Evolutionary conservation across 2,888 invertebrate genomes (phyloP).

Genomic region (Andrena camellia): DNA sequence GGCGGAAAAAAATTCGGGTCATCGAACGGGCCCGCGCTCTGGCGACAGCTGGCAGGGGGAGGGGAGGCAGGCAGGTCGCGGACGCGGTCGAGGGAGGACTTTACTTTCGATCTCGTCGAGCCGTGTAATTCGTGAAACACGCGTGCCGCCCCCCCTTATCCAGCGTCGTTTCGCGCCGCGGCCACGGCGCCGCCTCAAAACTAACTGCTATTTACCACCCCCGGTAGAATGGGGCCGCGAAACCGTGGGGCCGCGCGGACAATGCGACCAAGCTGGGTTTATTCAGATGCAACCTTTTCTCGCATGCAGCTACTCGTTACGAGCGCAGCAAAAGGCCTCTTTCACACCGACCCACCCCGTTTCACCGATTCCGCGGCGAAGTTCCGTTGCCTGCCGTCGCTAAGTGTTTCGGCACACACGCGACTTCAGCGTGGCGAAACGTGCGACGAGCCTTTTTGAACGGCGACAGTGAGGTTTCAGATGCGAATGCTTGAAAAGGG

Average conservation of each 20-base stretch:
- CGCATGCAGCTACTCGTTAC: background rate
- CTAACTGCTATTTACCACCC: conserved; percentile 61
- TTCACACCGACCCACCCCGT: background rate
- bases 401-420: background rate
- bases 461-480: too few species aligned
- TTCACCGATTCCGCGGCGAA: background rate
- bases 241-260: conserved; percentile 40
- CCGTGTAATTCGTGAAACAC: conserved; percentile 60
- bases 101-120: conserved; percentile 70
- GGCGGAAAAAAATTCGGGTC: conserved; percentile 37
- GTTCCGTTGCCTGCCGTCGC: too few species aligned
- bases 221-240: conserved; percentile 46
- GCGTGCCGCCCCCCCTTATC: conserved; percentile 34
- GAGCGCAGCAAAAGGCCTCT: background rate
- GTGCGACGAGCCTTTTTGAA: background rate
- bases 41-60: conserved; percentile 30
- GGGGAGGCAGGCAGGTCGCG: conserved; percentile 12
- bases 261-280: conserved; percentile 57
- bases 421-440: conserved; percentile 1
- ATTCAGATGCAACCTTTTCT: conserved; percentile 41
- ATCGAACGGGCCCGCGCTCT: conserved; percentile 29
- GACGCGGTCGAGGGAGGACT: conserved; percentile 38
- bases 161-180: conserved; percentile 21
- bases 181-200: conserved; percentile 48
- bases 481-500: too few species aligned